A percentile compares a stretch with the other conserved stretches of the same genome.
Conservation (phyloP, 1,140 invertebrate genomes). For the Acromyrmex heyeri region DNA sequence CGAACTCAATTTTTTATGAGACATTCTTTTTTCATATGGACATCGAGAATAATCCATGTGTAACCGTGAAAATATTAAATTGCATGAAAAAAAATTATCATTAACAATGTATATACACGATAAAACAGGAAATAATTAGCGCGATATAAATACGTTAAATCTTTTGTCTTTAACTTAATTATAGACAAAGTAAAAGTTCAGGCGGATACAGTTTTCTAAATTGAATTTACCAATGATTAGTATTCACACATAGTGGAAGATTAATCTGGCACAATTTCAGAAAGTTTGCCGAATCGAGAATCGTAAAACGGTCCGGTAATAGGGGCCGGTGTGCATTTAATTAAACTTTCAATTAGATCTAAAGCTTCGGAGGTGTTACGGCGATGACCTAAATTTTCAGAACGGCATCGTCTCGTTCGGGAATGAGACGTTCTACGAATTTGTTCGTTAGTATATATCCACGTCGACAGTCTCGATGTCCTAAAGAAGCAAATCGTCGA, state of each 20-base stretch:
- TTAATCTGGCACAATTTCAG: slow-evolving; percentile 64
- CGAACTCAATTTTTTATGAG: not conserved
- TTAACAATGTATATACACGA: not conserved
- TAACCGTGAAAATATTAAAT: slow-evolving; percentile 15
- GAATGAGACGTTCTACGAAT: slow-evolving; percentile 31
- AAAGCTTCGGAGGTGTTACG: slow-evolving; percentile 39
- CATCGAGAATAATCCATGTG: not conserved
- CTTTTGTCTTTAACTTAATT: not conserved
- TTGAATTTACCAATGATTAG: slow-evolving; percentile 66
- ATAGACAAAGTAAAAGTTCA: not conserved
- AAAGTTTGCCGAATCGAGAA: slow-evolving; percentile 55
- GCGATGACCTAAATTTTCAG: slow-evolving; percentile 34
- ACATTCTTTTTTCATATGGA: not conserved
- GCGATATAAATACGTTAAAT: not conserved
- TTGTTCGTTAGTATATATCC: slow-evolving; percentile 6
- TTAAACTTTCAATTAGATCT: slow-evolving; percentile 70
- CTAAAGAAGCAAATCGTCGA: not conserved
- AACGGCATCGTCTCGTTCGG: slow-evolving; percentile 19
- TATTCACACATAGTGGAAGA: slow-evolving; percentile 42
- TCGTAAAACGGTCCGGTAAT: slow-evolving; percentile 55
- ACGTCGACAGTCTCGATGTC: not conserved
- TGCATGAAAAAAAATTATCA: not conserved
- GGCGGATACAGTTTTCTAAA: slow-evolving; percentile 47
- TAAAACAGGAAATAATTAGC: not conserved
- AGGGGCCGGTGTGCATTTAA: slow-evolving; percentile 60